These are phyloP conservation scores for Taphrorychus bicolor DNA, from an alignment of 2,888 invertebrate genomes.

Conservation along the genomic window DNA sequence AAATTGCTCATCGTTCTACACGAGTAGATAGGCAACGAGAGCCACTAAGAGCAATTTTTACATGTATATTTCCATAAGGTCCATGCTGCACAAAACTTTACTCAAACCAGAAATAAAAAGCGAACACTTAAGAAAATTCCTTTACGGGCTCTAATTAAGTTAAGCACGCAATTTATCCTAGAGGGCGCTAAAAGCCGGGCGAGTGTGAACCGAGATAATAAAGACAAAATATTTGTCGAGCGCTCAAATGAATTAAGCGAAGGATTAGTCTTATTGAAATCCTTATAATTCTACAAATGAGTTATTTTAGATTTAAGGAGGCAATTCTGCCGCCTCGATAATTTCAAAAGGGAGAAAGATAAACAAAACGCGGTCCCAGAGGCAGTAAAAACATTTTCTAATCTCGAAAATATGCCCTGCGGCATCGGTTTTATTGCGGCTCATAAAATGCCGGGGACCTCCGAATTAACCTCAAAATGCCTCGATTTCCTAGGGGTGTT, in stretches of 20 bases:
- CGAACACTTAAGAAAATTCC: neutral
- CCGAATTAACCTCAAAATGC: conserved; percentile 1
- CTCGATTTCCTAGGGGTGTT: neutral
- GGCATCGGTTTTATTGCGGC: neutral
- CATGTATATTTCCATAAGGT: too few species aligned
- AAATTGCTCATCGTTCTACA: too few species aligned
- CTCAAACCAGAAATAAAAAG: too few species aligned
- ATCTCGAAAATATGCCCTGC: neutral
- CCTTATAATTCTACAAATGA: neutral
- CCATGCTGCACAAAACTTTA: too few species aligned
- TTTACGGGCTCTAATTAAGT: neutral
- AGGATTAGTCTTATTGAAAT: conserved; percentile 1
- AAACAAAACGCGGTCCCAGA: neutral
- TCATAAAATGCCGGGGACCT: neutral
- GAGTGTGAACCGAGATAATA: neutral
- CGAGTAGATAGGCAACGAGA: too few species aligned
- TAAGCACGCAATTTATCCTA: neutral
- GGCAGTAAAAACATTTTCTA: conserved; percentile 1
- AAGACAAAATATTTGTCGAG: conserved; percentile 2
- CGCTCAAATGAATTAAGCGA: neutral
- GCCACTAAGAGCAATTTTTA: too few species aligned
- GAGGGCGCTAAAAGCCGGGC: neutral
- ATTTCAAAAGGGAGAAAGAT: neutral
- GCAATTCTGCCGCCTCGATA: neutral
- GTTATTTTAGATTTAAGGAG: too few species aligned